phyloP scores from a whole-genome alignment of 1,140 invertebrate species.

The Chrysopa pallens region DNA sequence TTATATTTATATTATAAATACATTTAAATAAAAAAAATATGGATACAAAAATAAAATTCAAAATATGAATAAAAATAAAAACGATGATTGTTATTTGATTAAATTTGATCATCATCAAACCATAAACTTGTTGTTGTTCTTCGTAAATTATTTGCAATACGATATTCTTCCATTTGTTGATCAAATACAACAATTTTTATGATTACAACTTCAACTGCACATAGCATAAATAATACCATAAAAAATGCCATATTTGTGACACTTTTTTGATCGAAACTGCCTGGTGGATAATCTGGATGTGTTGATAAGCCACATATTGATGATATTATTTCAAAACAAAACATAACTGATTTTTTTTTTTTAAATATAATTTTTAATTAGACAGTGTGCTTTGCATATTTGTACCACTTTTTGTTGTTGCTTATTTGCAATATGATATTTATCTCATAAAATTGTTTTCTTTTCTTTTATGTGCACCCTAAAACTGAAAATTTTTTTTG shows the following conservation, averaged over 20 bases:
- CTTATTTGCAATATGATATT: too few species aligned
- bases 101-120: neutral
- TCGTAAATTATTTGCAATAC: neutral
- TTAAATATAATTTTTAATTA: neutral
- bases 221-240: neutral
- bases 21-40: too few species aligned
- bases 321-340: neutral
- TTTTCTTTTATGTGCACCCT: too few species aligned
- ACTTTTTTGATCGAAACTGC: neutral
- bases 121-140: neutral
- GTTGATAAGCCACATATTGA: neutral
- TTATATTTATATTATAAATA: too few species aligned
- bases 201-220: neutral
- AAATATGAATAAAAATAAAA: too few species aligned
- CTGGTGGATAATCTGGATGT: neutral
- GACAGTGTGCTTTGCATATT: too few species aligned
- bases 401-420: too few species aligned
- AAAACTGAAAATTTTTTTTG: too few species aligned
- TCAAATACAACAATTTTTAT: neutral
- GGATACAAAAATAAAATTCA: too few species aligned
- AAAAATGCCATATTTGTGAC: neutral
- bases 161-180: neutral
- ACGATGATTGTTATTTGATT: too few species aligned
- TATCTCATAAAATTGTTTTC: too few species aligned
- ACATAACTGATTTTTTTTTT: neutral